A percentile compares a stretch with the other conserved stretches of the same genome.
Evolutionary conservation across 2,113 vertebrate species (phyloP).

Genomic region (Apistogramma diplotaenia): DNA sequence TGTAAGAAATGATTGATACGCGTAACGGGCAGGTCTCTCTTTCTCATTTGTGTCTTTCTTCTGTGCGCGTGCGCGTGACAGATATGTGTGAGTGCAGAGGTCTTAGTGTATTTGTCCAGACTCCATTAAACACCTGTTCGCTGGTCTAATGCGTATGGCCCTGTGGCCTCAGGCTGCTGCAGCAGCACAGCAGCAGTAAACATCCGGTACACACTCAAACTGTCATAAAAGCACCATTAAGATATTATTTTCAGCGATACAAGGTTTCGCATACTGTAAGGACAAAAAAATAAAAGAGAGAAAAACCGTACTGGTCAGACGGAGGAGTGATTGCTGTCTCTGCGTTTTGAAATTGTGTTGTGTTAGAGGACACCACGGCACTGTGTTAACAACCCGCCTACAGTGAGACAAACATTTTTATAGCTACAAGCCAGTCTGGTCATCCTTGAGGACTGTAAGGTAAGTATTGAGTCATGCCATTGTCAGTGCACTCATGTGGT

Average conservation of each 20-base stretch:
- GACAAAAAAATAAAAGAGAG: background rate
- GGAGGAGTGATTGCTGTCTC: background rate
- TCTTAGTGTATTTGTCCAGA: constrained; percentile 52
- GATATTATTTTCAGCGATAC: background rate
- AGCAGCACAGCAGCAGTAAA: background rate
- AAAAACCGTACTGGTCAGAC: background rate
- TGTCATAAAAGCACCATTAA: background rate
- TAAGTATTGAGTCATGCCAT: background rate
- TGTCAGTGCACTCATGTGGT: background rate
- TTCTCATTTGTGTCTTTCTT: constrained; percentile 22
- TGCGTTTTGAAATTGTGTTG: background rate
- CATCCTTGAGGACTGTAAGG: background rate
- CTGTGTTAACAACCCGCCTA: too few relatives aligned
- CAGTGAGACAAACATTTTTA: background rate
- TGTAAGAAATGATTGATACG: constrained; percentile 64
- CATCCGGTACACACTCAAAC: background rate
- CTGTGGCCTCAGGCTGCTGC: constrained; percentile 45
- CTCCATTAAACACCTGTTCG: constrained; percentile 71
- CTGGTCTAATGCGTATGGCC: constrained; percentile 32
- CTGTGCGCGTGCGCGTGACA: constrained; percentile 12
- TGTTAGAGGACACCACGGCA: background rate
- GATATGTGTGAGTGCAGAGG: constrained; percentile 45
- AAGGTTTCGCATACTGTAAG: background rate
- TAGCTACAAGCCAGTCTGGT: background rate
- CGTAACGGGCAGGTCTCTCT: constrained; percentile 52